These are phyloP conservation scores for Triplophysa siluroides DNA, from an alignment of 2,113 vertebrate genomes.

Conservation along the genomic window DNA sequence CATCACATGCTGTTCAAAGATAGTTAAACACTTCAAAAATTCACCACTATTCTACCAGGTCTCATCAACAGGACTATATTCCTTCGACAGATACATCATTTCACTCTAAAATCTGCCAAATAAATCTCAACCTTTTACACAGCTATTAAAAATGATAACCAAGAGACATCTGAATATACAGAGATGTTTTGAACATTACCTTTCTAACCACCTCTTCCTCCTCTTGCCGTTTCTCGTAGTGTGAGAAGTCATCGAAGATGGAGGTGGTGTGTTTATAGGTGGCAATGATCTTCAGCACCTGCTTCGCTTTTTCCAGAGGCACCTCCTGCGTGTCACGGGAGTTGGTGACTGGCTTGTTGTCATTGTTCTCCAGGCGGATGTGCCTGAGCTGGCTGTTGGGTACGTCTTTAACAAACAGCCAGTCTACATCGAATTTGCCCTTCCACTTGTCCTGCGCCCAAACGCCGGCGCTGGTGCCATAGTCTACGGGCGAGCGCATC, in stretches of 20 bases:
- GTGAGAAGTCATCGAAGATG: slow-evolving; percentile 98
- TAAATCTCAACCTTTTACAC: too few relatives aligned
- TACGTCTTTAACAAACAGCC: slow-evolving; percentile 99
- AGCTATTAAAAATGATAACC: not conserved
- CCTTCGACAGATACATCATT: not conserved
- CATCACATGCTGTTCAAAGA: slow-evolving; percentile 10
- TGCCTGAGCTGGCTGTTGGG: slow-evolving; percentile 97
- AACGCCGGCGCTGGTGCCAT: slow-evolving; percentile 94
- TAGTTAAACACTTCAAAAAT: not conserved
- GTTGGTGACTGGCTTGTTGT: slow-evolving; percentile 99
- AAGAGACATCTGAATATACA: too few relatives aligned
- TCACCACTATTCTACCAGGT: not conserved
- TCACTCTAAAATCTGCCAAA: not conserved
- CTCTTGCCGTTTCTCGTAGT: slow-evolving; percentile 98
- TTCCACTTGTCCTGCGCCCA: slow-evolving; percentile 99
- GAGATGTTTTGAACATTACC: slow-evolving; percentile 70
- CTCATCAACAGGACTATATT: not conserved
- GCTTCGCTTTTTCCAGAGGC: slow-evolving; percentile 96
- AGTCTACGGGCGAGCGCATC: slow-evolving; percentile 98
- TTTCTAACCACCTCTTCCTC: slow-evolving; percentile 98
- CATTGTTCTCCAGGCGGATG: slow-evolving; percentile 98
- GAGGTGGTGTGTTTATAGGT: slow-evolving; percentile 98
- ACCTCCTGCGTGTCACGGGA: slow-evolving; percentile 98
- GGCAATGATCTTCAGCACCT: slow-evolving; percentile 96
- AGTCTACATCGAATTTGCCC: slow-evolving; percentile 98